Evolutionary conservation across 2,113 vertebrate genomes (phyloP).

Genomic region (Bufo gargarizans): DNA sequence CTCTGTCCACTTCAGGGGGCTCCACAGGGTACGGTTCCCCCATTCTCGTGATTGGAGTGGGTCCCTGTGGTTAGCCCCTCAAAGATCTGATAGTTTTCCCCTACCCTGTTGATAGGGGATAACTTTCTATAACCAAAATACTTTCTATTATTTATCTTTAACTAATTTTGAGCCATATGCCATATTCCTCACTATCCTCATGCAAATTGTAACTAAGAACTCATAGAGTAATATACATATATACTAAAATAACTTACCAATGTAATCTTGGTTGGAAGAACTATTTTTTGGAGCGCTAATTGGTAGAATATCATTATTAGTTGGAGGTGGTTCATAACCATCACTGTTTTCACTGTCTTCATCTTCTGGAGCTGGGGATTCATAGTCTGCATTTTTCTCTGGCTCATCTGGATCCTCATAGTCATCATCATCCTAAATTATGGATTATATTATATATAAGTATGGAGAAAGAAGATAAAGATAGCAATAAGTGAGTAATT

Average conservation of each 20-base stretch:
- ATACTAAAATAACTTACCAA: conserved; percentile 21
- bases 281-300: background rate
- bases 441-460: background rate
- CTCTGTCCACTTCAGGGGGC: too few species aligned
- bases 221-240: background rate
- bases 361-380: background rate
- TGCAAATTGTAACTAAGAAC: background rate
- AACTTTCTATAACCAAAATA: too few species aligned
- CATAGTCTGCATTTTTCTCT: conserved; percentile 28
- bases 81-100: too few species aligned
- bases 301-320: conserved; percentile 3
- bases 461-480: background rate
- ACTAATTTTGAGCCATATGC: background rate
- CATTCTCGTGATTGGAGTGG: too few species aligned
- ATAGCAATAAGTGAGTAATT: too few species aligned
- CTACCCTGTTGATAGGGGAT: too few species aligned
- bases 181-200: background rate
- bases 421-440: conserved; percentile 29
- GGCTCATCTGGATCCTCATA: conserved; percentile 36
- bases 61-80: too few species aligned
- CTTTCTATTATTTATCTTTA: too few species aligned
- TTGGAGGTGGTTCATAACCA: conserved; percentile 48
- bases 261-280: background rate
- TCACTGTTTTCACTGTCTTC: conserved; percentile 9
- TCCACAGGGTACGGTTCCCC: too few species aligned